Evolutionary conservation across 2,113 vertebrate genomes (phyloP).

Genomic region (Ornithorhynchus anatinus): DNA sequence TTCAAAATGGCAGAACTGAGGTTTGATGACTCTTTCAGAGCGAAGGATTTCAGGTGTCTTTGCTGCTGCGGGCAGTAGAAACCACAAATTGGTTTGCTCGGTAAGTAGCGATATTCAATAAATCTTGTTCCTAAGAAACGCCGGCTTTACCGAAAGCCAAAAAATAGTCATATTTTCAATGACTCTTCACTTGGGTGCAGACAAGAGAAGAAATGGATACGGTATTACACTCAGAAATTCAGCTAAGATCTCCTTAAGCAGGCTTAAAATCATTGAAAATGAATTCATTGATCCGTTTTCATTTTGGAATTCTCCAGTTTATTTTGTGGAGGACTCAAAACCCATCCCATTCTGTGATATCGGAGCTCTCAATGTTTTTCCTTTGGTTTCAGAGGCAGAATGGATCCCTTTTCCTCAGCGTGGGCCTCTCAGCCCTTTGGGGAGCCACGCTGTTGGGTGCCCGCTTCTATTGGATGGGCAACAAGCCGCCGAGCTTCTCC

Average conservation of each 20-base stretch:
- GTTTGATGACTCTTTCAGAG: too few species aligned
- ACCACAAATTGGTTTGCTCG: too few species aligned
- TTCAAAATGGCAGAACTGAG: too few species aligned
- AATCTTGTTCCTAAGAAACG: too few species aligned
- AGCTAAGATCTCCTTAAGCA: background rate
- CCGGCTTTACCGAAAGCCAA: too few species aligned
- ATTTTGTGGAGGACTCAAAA: background rate
- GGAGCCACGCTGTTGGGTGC: slow-evolving; percentile 83
- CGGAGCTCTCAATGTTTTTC: slow-evolving; percentile 14
- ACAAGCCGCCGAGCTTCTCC: slow-evolving; percentile 98
- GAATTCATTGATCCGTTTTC: background rate
- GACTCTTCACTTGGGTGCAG: too few species aligned
- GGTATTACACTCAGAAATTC: too few species aligned
- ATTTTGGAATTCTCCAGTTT: background rate
- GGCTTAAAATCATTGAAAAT: background rate
- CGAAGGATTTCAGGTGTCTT: too few species aligned
- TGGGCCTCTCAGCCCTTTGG: slow-evolving; percentile 86
- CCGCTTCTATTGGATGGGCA: slow-evolving; percentile 99
- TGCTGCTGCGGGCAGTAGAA: too few species aligned
- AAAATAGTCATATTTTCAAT: too few species aligned
- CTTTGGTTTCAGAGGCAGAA: slow-evolving; percentile 85
- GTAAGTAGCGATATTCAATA: too few species aligned
- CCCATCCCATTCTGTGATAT: background rate
- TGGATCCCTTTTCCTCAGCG: slow-evolving; percentile 81
- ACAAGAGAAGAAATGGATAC: too few species aligned